A percentile compares a stretch with the other conserved stretches of the same genome.
These are phyloP conservation scores for Boloria selene DNA, from an alignment of 2,888 invertebrate species.

Conservation along the genomic window DNA sequence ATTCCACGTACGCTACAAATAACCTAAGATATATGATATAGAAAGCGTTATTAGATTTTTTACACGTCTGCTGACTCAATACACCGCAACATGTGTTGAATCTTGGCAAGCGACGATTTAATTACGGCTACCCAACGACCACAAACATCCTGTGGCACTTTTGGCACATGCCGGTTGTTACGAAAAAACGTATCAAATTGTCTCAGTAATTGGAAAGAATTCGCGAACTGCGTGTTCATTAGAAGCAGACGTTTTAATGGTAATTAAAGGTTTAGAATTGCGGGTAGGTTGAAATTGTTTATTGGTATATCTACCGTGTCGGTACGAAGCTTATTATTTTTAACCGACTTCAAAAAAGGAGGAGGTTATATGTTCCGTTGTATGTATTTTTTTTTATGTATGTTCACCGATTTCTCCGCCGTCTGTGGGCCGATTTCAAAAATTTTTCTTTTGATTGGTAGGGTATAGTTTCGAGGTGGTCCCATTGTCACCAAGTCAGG, in stretches of 20 bases:
- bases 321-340: no score
- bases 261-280: slow-evolving; percentile 2
- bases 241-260: slow-evolving; percentile 17
- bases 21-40: no score
- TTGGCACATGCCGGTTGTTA: slow-evolving; percentile 40
- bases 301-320: not conserved
- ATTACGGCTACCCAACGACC: slow-evolving; percentile 40
- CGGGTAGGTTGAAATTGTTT: slow-evolving; percentile 13
- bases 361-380: no score
- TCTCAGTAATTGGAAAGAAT: slow-evolving; percentile 41
- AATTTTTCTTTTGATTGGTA: no score
- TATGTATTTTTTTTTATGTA: no score
- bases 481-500: no score
- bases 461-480: no score
- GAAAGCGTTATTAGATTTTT: slow-evolving; percentile 2
- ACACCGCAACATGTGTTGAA: slow-evolving; percentile 26
- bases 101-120: slow-evolving; percentile 44
- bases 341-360: no score
- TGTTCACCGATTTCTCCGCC: no score
- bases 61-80: slow-evolving; percentile 20
- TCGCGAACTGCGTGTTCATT: slow-evolving; percentile 30
- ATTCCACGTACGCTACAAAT: not conserved
- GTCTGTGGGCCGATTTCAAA: no score
- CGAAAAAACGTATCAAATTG: slow-evolving; percentile 40
- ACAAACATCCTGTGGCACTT: slow-evolving; percentile 41